Base-by-base conservation (phyloP, 2,113 vertebrate species). In the Cervus canadensis region DNA sequence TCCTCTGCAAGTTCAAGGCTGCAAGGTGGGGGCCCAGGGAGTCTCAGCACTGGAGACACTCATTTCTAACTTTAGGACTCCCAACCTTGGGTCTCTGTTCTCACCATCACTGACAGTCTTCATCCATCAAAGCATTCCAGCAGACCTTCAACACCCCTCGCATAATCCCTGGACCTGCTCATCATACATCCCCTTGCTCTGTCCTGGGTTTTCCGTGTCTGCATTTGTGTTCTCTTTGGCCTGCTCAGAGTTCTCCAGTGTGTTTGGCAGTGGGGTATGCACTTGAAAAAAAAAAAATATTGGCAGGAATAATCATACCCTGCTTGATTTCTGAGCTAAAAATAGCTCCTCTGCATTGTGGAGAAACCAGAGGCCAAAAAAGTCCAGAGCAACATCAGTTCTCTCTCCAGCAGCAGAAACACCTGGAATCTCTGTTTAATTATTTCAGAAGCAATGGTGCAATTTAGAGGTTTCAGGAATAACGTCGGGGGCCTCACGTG, bases 271-370 rank as follows among this genome's bases (percentile, higher is more conserved):
- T 78, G 33, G 30, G 30, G 7, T 50, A 14, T 87, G 43, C 59
- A 14, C 33, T 78, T 86, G 16, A 4, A 28, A 25, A 59, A 23
- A 33, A n/a, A 54, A 84, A 90, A 40, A 52, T 36, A 36, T 36
- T 36, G 88, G 54, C 60, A 97, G 89, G 48, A 76, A 91, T 45
- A 40, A 82, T 89, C 56, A 96, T 54, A 76, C 64, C 6, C 48
- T 84, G 60, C 23, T 93, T 94, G 82, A 94, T 92, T 95, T 95
- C 92, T 48, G 30, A 82, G 60, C 54, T 95, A 92, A 97, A 97
- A 96, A 97, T 95, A 96, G 43, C 50, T 89, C 67, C 43, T 94
- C 21, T 45, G 81, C 79, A 26, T 95, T 95, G 74, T 96, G 59
- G 62, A 85, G 48, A 94, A 95, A 92, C 12, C 45, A 40, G 83